These are phyloP conservation scores for Molothrus ater DNA, from an alignment of 2,797 vertebrate genomes.

Conservation along the genomic window DNA sequence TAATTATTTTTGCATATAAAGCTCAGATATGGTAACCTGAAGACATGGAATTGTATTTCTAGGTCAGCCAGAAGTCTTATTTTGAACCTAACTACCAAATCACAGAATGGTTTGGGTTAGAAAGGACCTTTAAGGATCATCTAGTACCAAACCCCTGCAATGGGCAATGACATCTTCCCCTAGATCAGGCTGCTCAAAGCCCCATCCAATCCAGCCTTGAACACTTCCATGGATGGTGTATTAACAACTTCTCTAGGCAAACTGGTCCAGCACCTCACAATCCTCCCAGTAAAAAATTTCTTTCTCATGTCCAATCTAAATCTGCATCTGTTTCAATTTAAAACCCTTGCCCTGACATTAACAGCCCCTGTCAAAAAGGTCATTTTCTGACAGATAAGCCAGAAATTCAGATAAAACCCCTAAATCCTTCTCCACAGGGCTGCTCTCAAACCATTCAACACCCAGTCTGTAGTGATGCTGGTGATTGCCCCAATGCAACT, in stretches of 20 bases:
- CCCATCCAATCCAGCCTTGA: background rate
- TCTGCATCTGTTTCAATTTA: accelerated
- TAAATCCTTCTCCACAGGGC: background rate
- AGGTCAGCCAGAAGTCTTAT: background rate
- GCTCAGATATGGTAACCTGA: background rate
- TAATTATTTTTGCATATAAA: background rate
- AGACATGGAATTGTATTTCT: background rate
- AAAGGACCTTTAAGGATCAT: background rate
- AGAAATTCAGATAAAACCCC: background rate
- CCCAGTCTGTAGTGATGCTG: background rate
- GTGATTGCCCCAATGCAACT: background rate
- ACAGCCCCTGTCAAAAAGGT: background rate
- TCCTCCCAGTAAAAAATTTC: background rate
- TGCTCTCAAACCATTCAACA: background rate
- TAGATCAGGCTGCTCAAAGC: background rate
- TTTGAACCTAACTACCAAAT: background rate
- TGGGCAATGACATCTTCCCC: background rate
- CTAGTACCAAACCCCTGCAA: background rate
- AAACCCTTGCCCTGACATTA: background rate
- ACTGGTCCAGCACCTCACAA: background rate
- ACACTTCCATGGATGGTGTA: background rate
- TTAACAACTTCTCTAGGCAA: background rate
- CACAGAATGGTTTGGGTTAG: background rate
- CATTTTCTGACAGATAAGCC: background rate
- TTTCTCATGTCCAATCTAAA: background rate